Evolutionary conservation across 2,888 invertebrate genomes (phyloP), one percentile per base, ranked within the genome.

Genomic region (Agrochola litura): DNA sequence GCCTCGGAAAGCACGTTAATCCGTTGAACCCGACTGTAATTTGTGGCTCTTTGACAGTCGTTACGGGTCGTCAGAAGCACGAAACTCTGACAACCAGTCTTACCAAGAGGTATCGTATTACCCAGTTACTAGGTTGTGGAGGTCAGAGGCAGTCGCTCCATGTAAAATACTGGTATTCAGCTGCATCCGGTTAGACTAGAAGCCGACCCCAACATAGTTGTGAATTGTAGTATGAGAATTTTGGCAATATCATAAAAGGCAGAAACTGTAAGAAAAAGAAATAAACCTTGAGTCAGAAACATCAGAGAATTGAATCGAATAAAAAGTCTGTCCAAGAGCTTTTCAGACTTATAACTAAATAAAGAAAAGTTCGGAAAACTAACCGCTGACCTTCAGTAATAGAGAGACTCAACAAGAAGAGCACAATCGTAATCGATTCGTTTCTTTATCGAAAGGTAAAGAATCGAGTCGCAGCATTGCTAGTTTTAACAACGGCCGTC

Each of bases 401-500:
- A 30, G 30, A 49, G 58, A 58, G 56, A 12, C 16, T 67, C 12
- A 14, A 22, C 30, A 46, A 49, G 12, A 61, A 72, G 22, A 54
- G 22, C 6, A 49, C 25, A 19, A 58, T 49, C 9, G 46, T 41
- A n/a, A 64, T 46, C 25, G 52, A 77, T 54, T 46, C 25, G 46
- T 30, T 67, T 78, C 16, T 16, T 22, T 77, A 65, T 46, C 65
- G 43, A 66, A 66, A 66, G 30, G 8, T 49, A n/a, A 49, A 58
- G 22, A 68, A 49, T 67, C 10, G 14, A 41, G 19, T 79, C 6
- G 5, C 22, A 41, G 14, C 25, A 16, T 19, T 30, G 19, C 14
- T 37, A 46, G 1, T 14, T 30, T 54, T 12, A 30, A 22, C 16
- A 16, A 73, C 8, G 6, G 43, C 19, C 9, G 16, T 37, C 22